phyloP scores from a whole-genome alignment of 2,888 invertebrate genomes.

The Himalopsyche kuldschensis region DNA sequence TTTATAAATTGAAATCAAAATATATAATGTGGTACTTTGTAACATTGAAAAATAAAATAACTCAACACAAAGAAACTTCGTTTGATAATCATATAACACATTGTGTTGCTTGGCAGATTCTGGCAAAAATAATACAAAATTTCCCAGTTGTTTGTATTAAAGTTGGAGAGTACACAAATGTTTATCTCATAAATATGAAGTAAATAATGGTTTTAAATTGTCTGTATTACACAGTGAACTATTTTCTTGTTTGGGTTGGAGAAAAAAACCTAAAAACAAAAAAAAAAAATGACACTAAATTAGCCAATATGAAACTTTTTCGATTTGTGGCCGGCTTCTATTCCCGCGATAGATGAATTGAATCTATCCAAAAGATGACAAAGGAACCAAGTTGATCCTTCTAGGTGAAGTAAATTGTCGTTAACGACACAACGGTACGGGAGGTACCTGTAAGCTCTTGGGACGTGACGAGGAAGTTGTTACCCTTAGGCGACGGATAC shows the following conservation, averaged over 20 bases:
- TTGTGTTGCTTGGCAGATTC: background rate
- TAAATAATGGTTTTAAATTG: background rate
- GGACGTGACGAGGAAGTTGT: conserved; percentile 2
- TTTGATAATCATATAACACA: background rate
- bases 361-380: background rate
- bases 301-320: background rate
- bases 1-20: background rate
- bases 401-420: background rate
- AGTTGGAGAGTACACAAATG: background rate
- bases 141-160: background rate
- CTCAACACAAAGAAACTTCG: background rate
- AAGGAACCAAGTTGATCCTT: conserved; percentile 2
- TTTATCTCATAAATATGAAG: background rate
- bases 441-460: background rate
- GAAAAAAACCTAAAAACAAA: background rate
- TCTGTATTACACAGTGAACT: background rate
- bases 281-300: background rate
- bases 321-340: background rate
- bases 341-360: background rate
- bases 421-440: background rate
- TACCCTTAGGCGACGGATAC: background rate
- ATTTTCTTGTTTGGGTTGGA: background rate
- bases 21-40: background rate
- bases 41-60: background rate
- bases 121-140: background rate